Evolutionary conservation across 1,140 invertebrate species (phyloP).

Genomic region (Anoplophora glabripennis): DNA sequence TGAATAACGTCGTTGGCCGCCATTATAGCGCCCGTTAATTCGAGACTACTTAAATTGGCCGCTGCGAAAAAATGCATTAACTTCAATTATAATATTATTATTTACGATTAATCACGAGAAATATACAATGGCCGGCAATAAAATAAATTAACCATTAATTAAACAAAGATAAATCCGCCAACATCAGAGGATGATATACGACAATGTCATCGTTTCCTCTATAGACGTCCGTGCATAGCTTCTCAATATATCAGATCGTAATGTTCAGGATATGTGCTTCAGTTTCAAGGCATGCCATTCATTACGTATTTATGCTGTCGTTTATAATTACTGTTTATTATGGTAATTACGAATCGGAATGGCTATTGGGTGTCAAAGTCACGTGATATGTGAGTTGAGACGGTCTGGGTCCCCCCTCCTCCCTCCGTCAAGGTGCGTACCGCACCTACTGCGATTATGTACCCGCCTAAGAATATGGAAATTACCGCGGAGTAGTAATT

Average conservation of each 20-base stretch:
- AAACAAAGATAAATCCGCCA: too few species aligned
- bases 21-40: too few species aligned
- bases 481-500: conserved; percentile 26
- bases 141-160: too few species aligned
- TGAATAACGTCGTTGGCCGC: too few species aligned
- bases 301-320: conserved; percentile 41
- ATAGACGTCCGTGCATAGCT: too few species aligned
- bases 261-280: background rate
- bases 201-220: too few species aligned
- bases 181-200: too few species aligned
- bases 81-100: too few species aligned
- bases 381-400: conserved; percentile 34
- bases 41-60: too few species aligned
- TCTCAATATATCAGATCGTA: background rate
- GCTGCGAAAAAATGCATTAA: too few species aligned
- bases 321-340: conserved; percentile 44
- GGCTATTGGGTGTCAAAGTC: conserved; percentile 37
- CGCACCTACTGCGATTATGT: conserved; percentile 26
- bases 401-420: conserved; percentile 1
- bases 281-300: conserved; percentile 25
- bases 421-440: conserved; percentile 9
- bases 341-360: conserved; percentile 36
- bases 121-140: too few species aligned
- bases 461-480: conserved; percentile 34
- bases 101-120: too few species aligned